Conservation (phyloP, 2,113 vertebrate species). For the Leptobrachium ailaonicum region DNA sequence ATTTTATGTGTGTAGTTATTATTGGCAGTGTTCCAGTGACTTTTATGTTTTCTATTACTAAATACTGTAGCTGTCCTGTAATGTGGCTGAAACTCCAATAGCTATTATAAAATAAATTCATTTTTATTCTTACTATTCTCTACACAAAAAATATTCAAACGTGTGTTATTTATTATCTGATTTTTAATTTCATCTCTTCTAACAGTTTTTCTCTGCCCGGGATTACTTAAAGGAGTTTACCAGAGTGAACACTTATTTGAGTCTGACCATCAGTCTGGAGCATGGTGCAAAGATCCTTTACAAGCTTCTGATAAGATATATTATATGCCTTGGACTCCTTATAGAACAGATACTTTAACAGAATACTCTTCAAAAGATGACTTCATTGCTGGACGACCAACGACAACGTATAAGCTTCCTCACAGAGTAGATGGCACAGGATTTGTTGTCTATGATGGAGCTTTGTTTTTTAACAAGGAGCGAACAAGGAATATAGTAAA, state of each 20-base stretch:
- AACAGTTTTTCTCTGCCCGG: constrained; percentile 97
- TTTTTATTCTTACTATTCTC: too few species aligned
- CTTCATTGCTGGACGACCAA: constrained; percentile 93
- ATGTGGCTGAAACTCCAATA: too few species aligned
- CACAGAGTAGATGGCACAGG: constrained; percentile 95
- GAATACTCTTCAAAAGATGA: constrained; percentile 98
- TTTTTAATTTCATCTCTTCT: constrained; percentile 37
- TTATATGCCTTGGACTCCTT: constrained; percentile 98
- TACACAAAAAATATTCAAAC: too few species aligned
- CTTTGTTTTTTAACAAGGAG: constrained; percentile 98
- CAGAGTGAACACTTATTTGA: constrained; percentile 98
- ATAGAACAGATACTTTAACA: constrained; percentile 90
- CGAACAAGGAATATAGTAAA: constrained; percentile 97
- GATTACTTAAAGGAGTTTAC: constrained; percentile 93
- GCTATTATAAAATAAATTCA: too few species aligned
- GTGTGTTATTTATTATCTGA: too few species aligned
- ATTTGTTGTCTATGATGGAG: constrained; percentile 95
- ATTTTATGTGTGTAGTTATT: too few species aligned
- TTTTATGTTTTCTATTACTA: too few species aligned
- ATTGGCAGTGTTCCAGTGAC: too few species aligned
- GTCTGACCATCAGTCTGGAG: constrained; percentile 97
- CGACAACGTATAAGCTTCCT: constrained; percentile 94
- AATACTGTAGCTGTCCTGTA: too few species aligned
- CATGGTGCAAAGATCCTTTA: constrained; percentile 98
- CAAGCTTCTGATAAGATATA: constrained; percentile 98